Base-by-base conservation (phyloP, 2,797 vertebrate genomes). In the Micrastur ruficollis region DNA sequence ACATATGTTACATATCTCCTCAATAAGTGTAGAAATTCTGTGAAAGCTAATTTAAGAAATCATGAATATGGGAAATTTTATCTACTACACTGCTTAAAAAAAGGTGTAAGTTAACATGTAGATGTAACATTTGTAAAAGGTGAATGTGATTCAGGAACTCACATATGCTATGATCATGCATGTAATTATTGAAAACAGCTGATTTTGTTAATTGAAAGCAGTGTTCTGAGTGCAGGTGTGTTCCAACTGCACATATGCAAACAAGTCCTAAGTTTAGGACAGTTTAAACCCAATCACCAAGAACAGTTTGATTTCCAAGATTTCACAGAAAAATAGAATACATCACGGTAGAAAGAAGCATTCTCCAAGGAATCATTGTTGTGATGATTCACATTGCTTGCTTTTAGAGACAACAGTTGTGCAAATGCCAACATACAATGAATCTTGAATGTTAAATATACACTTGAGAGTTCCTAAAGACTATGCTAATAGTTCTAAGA, bases 401-500 rank as follows among this genome's bases (percentile, higher is more conserved):
- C 47, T 94, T 96, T 97, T 78, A 97, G 68, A 95, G 36, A 67
- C 89, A 94, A 76, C 52, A 95, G 68, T 96, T 97, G 61, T 83
- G 56, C 34, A 91, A 94, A 78, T 94, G 65, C 21, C 74, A 91
- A 59, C 56, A 63, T 62, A 67, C 34, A 89, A 75, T 93, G 70
- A 38, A 86, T 95, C 80, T 93, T 0, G 0, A 74, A 73, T 67
- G 74, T 89, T 97, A 96, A 97, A 88, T 81, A 87, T 67, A 70
- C 88, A 46, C 81, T 78, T 75, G 93, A 95, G 82, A 95, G 31
- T 71, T 80, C 70, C 58, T 70, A 89, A 89, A 92, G 70, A 89
- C 31, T 55, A 19, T 3, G 22, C 25, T 90, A 96, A 96, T 68
- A 92, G 36, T 74, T 94, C 71, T 55, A 86, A 87, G 40, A 42